phyloP scores from a whole-genome alignment of 1,140 invertebrate genomes.

The Drosophila biarmipes region DNA sequence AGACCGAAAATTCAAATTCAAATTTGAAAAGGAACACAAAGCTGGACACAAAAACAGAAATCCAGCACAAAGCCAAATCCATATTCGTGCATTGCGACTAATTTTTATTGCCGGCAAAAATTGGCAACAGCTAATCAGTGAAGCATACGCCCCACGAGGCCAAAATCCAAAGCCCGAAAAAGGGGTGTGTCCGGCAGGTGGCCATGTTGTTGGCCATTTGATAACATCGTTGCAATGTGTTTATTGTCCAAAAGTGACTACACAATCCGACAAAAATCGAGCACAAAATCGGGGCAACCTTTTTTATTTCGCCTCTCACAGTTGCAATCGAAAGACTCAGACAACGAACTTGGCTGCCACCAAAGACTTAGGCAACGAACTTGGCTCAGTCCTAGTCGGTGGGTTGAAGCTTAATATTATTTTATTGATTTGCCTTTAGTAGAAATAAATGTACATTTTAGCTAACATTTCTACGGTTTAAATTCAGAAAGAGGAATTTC shows the following conservation, averaged over 20 bases:
- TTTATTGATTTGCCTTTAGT: not conserved
- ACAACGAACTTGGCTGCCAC: constrained; percentile 59
- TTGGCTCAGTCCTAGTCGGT: constrained; percentile 9
- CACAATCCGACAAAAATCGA: constrained; percentile 65
- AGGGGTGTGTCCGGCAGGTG: constrained; percentile 75
- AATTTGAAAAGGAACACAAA: constrained; percentile 46
- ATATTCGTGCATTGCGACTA: constrained; percentile 77
- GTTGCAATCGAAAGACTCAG: constrained; percentile 74
- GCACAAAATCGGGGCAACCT: constrained; percentile 49
- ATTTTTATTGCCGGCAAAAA: constrained; percentile 78
- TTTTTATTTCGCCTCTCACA: constrained; percentile 45
- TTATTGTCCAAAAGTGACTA: constrained; percentile 76
- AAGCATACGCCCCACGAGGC: constrained; percentile 61
- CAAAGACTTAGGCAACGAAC: constrained; percentile 58
- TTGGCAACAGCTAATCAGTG: constrained; percentile 79
- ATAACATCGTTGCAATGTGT: constrained; percentile 80
- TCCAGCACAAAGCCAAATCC: constrained; percentile 45
- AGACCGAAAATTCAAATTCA: constrained; percentile 49
- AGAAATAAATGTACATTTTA: not conserved
- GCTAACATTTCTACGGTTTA: constrained; percentile 9
- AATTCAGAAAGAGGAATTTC: constrained; percentile 42
- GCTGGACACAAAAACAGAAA: constrained; percentile 7
- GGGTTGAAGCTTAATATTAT: not conserved
- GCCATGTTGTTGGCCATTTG: constrained; percentile 62
- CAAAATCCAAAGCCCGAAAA: constrained; percentile 15